Conservation (phyloP, 2,113 vertebrate genomes). For the Aleadryas rufinucha region DNA sequence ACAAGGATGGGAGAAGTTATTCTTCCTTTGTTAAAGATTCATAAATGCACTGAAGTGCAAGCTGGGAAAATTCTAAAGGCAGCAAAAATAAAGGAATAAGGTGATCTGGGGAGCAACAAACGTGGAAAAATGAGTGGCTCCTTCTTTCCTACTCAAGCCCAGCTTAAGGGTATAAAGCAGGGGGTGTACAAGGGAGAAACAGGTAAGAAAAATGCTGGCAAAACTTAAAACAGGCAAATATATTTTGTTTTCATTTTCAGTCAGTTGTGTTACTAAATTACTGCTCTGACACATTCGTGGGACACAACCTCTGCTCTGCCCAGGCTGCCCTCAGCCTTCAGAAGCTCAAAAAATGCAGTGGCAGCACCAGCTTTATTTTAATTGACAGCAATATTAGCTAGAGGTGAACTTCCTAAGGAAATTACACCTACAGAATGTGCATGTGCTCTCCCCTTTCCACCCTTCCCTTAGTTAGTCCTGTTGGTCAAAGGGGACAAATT, state of each 20-base stretch:
- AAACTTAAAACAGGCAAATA: not conserved
- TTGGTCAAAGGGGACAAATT: not conserved
- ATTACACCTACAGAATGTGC: rapidly evolving
- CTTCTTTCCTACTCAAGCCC: not conserved
- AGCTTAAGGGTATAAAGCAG: not conserved
- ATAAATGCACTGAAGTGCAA: not conserved
- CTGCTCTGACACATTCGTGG: not conserved
- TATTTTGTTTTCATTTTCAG: not conserved
- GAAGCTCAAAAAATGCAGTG: not conserved
- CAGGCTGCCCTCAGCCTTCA: not conserved
- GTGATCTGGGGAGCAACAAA: not conserved
- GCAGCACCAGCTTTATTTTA: not conserved
- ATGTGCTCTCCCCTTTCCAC: rapidly evolving
- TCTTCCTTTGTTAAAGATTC: not conserved
- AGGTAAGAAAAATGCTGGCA: not conserved
- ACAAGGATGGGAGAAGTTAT: not conserved
- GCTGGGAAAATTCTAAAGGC: not conserved
- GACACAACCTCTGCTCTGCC: not conserved
- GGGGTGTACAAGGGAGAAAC: not conserved
- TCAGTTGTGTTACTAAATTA: not conserved
- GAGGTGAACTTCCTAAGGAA: not conserved
- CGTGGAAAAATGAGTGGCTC: not conserved
- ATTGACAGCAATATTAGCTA: not conserved
- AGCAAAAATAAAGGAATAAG: not conserved
- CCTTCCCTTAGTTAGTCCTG: not conserved